A percentile compares a stretch with the other conserved stretches of the same genome.
phyloP scores from a whole-genome alignment of 2,113 vertebrate genomes.

The Vidua chalybeata region DNA sequence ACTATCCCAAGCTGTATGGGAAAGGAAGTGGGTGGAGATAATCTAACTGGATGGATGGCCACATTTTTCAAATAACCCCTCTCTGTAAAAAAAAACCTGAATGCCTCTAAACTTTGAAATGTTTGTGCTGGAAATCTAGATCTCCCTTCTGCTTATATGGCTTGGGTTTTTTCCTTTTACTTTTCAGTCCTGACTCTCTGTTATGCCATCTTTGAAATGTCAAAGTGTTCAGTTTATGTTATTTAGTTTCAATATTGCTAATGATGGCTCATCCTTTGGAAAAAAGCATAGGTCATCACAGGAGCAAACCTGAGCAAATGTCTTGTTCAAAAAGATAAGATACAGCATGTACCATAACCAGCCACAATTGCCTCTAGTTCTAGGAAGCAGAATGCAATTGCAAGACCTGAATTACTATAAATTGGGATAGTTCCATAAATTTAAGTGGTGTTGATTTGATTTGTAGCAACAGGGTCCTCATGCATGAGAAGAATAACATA shows the following conservation, averaged over 20 bases:
- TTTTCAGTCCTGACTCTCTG: not conserved
- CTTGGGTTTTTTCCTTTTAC: not conserved
- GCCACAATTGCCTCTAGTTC: not conserved
- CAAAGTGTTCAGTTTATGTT: not conserved
- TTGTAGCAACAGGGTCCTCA: not conserved
- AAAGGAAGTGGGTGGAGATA: not conserved
- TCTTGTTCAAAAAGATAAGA: not conserved
- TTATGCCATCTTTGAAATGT: not conserved
- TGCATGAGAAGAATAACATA: not conserved
- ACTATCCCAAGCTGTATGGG: not conserved
- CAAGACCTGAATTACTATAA: not conserved
- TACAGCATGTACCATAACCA: rapidly evolving
- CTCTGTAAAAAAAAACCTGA: not conserved
- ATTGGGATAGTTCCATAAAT: not conserved
- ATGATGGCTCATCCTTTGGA: not conserved
- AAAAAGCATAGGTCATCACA: not conserved
- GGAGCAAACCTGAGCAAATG: not conserved
- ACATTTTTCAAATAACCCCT: not conserved
- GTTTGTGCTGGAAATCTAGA: not conserved
- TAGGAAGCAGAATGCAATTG: not conserved
- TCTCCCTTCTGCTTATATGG: not conserved
- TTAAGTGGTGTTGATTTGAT: not conserved
- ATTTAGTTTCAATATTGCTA: not conserved
- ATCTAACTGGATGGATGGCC: not conserved
- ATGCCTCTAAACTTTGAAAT: not conserved